Evolutionary conservation across 2,113 vertebrate species (phyloP), one percentile per base, ranked within the genome.

Genomic region (Pedionomus torquatus): DNA sequence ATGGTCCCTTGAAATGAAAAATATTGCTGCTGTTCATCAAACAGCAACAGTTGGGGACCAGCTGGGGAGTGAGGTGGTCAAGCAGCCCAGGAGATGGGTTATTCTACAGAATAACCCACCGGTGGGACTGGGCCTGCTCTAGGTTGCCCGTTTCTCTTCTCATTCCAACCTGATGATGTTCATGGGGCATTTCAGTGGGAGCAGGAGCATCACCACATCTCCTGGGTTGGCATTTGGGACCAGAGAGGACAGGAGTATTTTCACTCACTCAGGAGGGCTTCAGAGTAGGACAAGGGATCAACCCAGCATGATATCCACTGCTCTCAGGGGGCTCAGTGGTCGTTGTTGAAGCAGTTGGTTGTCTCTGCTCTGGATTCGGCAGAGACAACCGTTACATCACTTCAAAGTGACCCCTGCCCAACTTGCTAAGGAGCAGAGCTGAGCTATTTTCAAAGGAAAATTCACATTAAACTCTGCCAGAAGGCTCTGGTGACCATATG

Each of bases 281-380:
- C 65, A 72, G 81, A 75, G 70, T n/a, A 52, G 78, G 74, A n/a
- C 54, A 16, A 3, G 2, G 7, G 7, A 37, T 13, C 0, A 1
- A 58, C 52, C 33, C 39, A 43, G 68, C 8, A 3, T 0, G 0
- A 7, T 0, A 1, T 43, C 10, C 2, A 7, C 31, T 19, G 2
- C 48, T 26, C 25, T 76, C 61, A 54, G 16, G 74, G 41, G 1
- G 41, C 25, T 25, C 0, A 0, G 33, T 0, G 4, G 8, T 17
- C 5, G 2, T 52, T 31, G 69, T 37, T 11, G 5, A 19, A 55
- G 30, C 41, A 16, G 69, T 1, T 1, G 28, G 17, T 44, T 14
- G 2, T 7, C 43, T 17, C 41, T 43, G 69, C 60, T 48, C 48
- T 3, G 7, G 6, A 30, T 54, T 30, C 0, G 4, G 18, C 0